Percentiles rank a stretch among this genome's conserved stretches.
phyloP scores from a whole-genome alignment of 2,888 invertebrate genomes.

The Rhopalosiphum nymphaeae region DNA sequence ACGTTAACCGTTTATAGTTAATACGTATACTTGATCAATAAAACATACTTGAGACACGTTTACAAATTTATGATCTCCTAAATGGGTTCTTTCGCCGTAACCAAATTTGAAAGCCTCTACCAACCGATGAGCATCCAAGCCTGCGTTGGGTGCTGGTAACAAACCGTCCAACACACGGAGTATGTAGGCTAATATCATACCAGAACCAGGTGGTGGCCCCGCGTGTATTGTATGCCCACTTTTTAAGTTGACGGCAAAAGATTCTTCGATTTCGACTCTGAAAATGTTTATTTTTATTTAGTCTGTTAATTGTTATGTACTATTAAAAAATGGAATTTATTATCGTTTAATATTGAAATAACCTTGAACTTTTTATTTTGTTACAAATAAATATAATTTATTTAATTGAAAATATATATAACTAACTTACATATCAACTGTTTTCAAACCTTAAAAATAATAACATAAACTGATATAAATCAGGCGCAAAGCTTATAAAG shows the following conservation, averaged over 20 bases:
- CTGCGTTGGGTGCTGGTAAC: conserved; percentile 72
- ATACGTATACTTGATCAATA: not conserved
- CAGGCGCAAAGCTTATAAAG: not conserved
- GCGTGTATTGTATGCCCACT: conserved; percentile 78
- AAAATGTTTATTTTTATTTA: conserved; percentile 68
- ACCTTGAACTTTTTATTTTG: not conserved
- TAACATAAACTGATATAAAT: not conserved
- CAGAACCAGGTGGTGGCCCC: conserved; percentile 89
- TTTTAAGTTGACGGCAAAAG: conserved; percentile 74
- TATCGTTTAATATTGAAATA: not conserved
- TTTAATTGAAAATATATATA: not conserved
- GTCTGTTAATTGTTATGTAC: not conserved
- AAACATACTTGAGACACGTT: conserved; percentile 77
- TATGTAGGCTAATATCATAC: conserved; percentile 83
- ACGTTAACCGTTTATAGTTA: not conserved
- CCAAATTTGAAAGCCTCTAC: conserved; percentile 93
- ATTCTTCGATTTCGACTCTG: conserved; percentile 77
- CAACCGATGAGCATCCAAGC: conserved; percentile 79
- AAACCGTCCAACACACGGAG: conserved; percentile 81
- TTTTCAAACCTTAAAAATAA: not conserved
- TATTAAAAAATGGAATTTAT: not conserved
- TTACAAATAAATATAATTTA: not conserved
- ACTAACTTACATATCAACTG: not conserved
- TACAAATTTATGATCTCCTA: conserved; percentile 86
- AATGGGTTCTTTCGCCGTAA: conserved; percentile 85